These are phyloP conservation scores for Crenichthys baileyi DNA, from an alignment of 2,797 vertebrate genomes.

Conservation along the genomic window DNA sequence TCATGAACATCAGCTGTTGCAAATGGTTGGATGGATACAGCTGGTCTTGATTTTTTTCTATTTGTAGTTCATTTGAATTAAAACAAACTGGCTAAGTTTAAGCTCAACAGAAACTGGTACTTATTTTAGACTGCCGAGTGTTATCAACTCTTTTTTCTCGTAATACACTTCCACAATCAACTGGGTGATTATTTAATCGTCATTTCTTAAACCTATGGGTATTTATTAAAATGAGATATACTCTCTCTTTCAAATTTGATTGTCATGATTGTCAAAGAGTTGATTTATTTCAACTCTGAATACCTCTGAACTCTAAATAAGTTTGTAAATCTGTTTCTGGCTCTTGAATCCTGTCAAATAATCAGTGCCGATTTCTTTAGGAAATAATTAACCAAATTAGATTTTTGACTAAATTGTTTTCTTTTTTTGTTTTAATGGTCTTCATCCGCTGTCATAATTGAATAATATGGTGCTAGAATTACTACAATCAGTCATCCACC, in stretches of 20 bases:
- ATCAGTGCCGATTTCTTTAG: not conserved
- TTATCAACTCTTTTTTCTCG: too few species aligned
- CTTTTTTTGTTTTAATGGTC: not conserved
- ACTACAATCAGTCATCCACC: too few species aligned
- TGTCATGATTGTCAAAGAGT: not conserved
- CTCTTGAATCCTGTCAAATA: not conserved
- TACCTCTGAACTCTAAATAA: not conserved
- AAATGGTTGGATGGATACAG: not conserved
- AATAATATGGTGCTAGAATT: not conserved
- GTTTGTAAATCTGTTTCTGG: not conserved
- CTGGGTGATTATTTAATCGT: not conserved
- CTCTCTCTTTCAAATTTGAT: not conserved
- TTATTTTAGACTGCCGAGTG: too few species aligned
- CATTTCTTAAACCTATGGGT: not conserved
- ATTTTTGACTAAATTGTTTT: not conserved
- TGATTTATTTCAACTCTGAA: not conserved
- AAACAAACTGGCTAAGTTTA: not conserved
- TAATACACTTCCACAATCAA: too few species aligned
- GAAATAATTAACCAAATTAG: not conserved
- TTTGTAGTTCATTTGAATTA: not conserved
- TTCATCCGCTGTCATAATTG: not conserved
- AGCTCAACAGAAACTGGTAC: too few species aligned
- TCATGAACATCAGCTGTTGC: not conserved
- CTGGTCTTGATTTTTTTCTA: not conserved
- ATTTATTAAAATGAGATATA: not conserved